These are phyloP conservation scores for Aspiorhynchus laticeps DNA, from an alignment of 2,113 vertebrate species.

Conservation along the genomic window DNA sequence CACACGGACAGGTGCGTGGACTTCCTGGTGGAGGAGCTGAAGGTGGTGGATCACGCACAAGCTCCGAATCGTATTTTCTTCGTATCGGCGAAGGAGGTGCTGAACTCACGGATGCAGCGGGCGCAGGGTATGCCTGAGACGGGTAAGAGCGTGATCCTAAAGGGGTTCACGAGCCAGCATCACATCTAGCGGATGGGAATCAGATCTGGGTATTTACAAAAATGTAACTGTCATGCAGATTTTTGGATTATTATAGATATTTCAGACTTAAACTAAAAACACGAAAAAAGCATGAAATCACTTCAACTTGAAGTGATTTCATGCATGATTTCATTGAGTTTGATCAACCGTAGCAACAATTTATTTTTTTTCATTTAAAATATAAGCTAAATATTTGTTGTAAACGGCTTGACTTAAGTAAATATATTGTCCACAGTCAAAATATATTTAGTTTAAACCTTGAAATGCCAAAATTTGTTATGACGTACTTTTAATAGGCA, in stretches of 20 bases:
- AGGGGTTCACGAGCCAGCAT: neutral
- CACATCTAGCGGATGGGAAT: neutral
- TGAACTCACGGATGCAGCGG: conserved; percentile 91
- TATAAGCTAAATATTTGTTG: too few relatives aligned
- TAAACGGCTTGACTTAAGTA: too few relatives aligned
- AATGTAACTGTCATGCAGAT: neutral
- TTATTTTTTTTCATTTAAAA: too few relatives aligned
- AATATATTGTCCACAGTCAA: too few relatives aligned
- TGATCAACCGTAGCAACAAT: too few relatives aligned
- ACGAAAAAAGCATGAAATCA: too few relatives aligned
- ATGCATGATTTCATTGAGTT: too few relatives aligned
- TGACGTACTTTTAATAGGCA: too few relatives aligned
- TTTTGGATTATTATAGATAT: neutral
- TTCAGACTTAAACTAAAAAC: too few relatives aligned
- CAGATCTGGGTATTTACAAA: neutral
- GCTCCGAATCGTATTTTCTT: conserved; percentile 94
- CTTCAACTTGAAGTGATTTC: too few relatives aligned
- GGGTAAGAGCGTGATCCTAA: conserved; percentile 74
- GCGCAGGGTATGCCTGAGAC: conserved; percentile 95
- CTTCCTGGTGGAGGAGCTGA: conserved; percentile 94
- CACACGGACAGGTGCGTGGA: conserved; percentile 95
- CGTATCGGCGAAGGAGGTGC: conserved; percentile 95
- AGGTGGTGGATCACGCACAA: conserved; percentile 87
- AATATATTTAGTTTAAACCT: too few relatives aligned
- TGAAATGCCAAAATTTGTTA: too few relatives aligned